A percentile compares a stretch with the other conserved stretches of the same genome.
These are phyloP conservation scores for Thamnophis elegans DNA, from an alignment of 2,797 vertebrate genomes.

Conservation along the genomic window DNA sequence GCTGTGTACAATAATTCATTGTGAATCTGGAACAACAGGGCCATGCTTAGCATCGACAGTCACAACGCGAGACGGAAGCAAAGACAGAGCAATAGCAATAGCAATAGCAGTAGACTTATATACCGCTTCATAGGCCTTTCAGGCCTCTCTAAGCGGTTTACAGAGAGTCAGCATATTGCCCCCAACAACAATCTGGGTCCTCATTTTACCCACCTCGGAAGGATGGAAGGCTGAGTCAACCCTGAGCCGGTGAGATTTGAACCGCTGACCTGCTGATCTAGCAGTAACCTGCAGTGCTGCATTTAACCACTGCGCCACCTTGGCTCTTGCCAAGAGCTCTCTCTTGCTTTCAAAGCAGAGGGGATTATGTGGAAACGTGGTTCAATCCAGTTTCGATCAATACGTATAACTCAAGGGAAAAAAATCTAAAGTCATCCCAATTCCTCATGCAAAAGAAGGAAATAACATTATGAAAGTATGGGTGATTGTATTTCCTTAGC, in stretches of 20 bases:
- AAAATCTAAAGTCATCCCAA: neutral
- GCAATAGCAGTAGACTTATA: too few species aligned
- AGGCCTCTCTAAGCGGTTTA: too few species aligned
- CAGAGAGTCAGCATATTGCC: too few species aligned
- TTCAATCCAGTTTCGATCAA: neutral
- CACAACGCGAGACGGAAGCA: neutral
- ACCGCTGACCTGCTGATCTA: too few species aligned
- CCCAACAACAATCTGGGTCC: too few species aligned
- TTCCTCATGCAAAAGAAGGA: neutral
- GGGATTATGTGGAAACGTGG: neutral
- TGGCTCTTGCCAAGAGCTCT: too few species aligned
- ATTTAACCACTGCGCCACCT: too few species aligned
- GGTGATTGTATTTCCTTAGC: neutral
- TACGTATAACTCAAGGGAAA: neutral
- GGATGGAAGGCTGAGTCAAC: too few species aligned
- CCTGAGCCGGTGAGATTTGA: too few species aligned
- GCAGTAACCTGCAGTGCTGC: too few species aligned
- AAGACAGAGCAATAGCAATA: slow-evolving; percentile 10
- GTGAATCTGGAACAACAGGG: slow-evolving; percentile 71
- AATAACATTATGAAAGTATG: neutral
- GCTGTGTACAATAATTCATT: slow-evolving; percentile 77
- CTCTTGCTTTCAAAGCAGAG: slow-evolving; percentile 7
- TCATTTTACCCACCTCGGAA: too few species aligned
- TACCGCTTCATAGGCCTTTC: too few species aligned
- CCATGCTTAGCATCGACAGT: neutral